Conservation (phyloP, 2,888 invertebrate species). For the Andrena haemorrhoa region DNA sequence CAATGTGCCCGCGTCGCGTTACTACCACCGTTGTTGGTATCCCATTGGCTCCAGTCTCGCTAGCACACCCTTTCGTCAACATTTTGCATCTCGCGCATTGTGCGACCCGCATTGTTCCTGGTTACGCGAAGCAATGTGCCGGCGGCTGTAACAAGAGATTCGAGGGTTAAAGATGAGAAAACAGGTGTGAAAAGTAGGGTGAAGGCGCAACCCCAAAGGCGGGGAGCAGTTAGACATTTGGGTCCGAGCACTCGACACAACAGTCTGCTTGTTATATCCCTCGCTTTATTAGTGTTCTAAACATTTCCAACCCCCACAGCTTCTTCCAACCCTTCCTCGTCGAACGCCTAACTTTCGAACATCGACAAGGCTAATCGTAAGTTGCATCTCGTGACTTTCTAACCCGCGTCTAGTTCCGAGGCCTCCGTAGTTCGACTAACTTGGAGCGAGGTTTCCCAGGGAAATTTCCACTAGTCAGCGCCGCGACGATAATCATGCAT, state of each 20-base stretch:
- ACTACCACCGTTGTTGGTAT: conserved; percentile 35
- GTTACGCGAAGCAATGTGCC: conserved; percentile 7
- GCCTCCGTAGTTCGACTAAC: conserved; percentile 23
- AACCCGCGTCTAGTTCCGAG: too few species aligned
- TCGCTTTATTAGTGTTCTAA: too few species aligned
- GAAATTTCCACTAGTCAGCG: conserved; percentile 42
- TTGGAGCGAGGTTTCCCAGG: conserved; percentile 26
- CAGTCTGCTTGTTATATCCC: too few species aligned
- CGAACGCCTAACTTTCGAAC: too few species aligned
- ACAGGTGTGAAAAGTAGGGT: background rate
- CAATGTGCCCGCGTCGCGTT: conserved; percentile 58
- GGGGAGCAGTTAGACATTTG: too few species aligned
- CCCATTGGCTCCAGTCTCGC: conserved; percentile 50
- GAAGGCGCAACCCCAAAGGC: background rate
- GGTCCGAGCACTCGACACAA: too few species aligned
- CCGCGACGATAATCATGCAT: conserved; percentile 6
- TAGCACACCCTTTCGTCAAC: conserved; percentile 44
- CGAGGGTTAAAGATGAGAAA: background rate
- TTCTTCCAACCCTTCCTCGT: too few species aligned
- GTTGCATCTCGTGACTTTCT: too few species aligned
- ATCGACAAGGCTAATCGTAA: too few species aligned
- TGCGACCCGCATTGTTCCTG: conserved; percentile 49
- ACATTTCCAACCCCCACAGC: too few species aligned
- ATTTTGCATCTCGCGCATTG: conserved; percentile 36
- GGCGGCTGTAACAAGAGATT: background rate